A percentile compares a stretch with the other conserved stretches of the same genome.
Conservation (phyloP, 2,888 invertebrate genomes). For the Thysanoteuthis rhombus region DNA sequence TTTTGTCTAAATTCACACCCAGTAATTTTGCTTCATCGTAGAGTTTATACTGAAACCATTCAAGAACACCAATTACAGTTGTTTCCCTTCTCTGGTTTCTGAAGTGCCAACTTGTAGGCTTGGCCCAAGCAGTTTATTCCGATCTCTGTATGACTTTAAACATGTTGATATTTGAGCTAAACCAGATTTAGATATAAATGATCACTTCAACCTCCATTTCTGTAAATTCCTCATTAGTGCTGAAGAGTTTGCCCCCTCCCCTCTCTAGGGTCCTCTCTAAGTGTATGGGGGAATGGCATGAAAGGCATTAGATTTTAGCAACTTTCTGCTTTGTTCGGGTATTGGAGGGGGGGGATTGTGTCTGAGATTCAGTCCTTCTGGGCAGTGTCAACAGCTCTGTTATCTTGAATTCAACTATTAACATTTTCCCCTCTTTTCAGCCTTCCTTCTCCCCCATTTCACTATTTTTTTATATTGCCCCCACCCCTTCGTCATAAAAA, state of each 20-base stretch:
- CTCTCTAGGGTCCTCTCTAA: background rate
- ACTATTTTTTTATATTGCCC: background rate
- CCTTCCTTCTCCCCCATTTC: background rate
- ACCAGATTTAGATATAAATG: background rate
- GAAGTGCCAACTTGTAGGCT: background rate
- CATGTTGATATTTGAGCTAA: background rate
- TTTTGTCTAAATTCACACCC: background rate
- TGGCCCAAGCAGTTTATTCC: background rate
- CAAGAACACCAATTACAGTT: no score
- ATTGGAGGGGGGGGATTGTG: background rate
- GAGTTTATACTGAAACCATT: no score
- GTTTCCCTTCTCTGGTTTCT: background rate
- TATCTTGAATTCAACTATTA: no score
- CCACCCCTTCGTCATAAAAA: background rate
- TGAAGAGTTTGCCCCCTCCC: background rate
- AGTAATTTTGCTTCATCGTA: background rate
- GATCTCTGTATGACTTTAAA: background rate
- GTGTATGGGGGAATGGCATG: background rate
- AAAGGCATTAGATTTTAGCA: background rate
- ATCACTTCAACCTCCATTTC: background rate
- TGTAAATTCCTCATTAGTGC: background rate
- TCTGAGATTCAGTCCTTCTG: no score
- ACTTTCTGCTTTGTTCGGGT: no score
- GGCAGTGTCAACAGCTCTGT: no score
- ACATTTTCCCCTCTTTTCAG: background rate